Evolutionary conservation across 1,140 invertebrate genomes (phyloP).

Genomic region (Globodera ellingtonae): DNA sequence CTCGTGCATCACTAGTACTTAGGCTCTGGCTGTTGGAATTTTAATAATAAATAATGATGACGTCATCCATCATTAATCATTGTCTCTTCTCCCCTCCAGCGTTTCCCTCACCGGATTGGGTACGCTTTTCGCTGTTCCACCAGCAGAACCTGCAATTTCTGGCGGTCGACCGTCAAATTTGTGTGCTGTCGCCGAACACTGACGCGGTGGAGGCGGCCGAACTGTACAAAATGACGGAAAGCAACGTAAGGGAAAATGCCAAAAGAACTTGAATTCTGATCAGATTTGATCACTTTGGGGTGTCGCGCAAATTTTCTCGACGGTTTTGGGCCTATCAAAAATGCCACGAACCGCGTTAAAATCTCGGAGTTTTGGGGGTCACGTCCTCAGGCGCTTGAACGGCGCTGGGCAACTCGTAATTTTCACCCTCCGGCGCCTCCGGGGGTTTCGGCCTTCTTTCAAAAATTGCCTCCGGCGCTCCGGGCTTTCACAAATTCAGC

Average conservation of each 20-base stretch:
- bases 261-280: neutral
- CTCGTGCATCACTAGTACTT: too few species aligned
- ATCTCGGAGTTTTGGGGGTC: neutral
- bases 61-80: neutral
- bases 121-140: slow-evolving; percentile 26
- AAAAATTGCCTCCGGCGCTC: neutral
- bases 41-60: too few species aligned
- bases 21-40: too few species aligned
- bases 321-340: too few species aligned
- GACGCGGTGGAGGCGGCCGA: slow-evolving; percentile 25
- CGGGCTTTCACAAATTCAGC: too few species aligned
- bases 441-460: too few species aligned
- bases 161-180: slow-evolving; percentile 26
- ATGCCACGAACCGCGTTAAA: too few species aligned
- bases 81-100: neutral
- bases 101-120: slow-evolving; percentile 14
- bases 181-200: slow-evolving; percentile 27
- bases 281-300: too few species aligned
- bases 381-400: too few species aligned
- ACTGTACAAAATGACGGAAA: slow-evolving; percentile 28
- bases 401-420: too few species aligned
- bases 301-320: too few species aligned
- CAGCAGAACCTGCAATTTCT: slow-evolving; percentile 25
- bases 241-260: slow-evolving; percentile 23
- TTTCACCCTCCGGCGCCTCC: too few species aligned